phyloP scores from a whole-genome alignment of 2,888 invertebrate species.

The Ommatoiulus sabulosus region DNA sequence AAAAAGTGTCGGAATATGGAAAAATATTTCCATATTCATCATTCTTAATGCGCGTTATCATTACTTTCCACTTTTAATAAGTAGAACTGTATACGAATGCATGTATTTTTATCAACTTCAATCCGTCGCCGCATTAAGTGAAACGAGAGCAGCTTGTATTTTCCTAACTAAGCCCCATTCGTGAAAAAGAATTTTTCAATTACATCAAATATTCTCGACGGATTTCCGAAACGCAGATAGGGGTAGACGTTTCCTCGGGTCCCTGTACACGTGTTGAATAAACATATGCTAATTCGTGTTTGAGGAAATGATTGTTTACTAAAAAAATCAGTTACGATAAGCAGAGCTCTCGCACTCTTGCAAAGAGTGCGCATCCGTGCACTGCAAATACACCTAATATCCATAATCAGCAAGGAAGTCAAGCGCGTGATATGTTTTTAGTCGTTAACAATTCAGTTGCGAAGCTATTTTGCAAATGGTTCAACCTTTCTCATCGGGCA shows the following conservation, averaged over 20 bases:
- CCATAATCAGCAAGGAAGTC: not conserved
- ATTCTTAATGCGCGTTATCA: constrained; percentile 6
- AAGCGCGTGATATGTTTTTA: not conserved
- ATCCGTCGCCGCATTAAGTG: not conserved
- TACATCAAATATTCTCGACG: constrained; percentile 27
- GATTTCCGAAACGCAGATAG: not conserved
- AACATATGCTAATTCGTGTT: constrained; percentile 6
- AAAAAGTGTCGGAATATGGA: not conserved
- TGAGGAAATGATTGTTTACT: not conserved
- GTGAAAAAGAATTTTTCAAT: not conserved
- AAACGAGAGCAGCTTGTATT: not conserved
- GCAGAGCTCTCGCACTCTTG: not conserved
- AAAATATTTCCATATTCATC: not conserved
- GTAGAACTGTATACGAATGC: not conserved
- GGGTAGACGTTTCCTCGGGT: not conserved
- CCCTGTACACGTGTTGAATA: not conserved
- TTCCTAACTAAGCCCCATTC: not conserved
- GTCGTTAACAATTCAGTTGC: not conserved
- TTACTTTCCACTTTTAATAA: not conserved
- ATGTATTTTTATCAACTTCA: not conserved
- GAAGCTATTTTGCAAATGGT: not conserved
- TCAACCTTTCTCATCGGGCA: not conserved
- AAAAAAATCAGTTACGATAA: not conserved
- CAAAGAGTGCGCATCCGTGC: not conserved
- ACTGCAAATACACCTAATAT: not conserved